Evolutionary conservation across 2,797 vertebrate genomes (phyloP).

Genomic region (Catharus ustulatus): DNA sequence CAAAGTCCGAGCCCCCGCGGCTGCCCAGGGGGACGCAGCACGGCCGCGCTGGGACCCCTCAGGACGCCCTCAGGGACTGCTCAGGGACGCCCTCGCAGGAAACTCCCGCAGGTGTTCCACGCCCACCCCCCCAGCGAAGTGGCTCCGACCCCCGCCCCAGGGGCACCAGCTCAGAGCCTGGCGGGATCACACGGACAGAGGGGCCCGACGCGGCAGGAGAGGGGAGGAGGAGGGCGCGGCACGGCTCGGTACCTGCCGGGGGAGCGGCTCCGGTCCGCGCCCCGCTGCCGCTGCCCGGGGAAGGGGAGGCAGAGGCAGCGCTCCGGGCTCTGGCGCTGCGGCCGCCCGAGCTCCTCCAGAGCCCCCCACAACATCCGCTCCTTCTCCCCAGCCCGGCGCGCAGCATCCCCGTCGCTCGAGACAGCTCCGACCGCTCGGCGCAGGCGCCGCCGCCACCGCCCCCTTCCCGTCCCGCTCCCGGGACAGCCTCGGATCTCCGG

Average conservation of each 20-base stretch:
- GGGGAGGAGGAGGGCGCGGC: background rate
- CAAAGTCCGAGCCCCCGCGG: background rate
- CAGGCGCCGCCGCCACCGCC: background rate
- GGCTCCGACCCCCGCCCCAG: background rate
- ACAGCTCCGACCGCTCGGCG: background rate
- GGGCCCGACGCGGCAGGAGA: no score
- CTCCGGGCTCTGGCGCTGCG: background rate
- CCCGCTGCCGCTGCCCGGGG: background rate
- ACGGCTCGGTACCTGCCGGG: slow-evolving; percentile 35
- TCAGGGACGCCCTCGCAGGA: background rate
- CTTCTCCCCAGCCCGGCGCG: background rate
- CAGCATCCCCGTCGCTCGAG: background rate
- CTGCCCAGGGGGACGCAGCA: background rate
- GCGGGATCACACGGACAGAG: background rate
- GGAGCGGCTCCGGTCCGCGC: background rate
- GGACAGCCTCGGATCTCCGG: background rate
- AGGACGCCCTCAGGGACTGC: no score
- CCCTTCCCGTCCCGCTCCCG: background rate
- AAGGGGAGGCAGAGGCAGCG: background rate
- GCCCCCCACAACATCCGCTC: rapidly evolving
- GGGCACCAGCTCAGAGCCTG: background rate
- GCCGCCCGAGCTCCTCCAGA: background rate
- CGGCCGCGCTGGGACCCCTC: background rate
- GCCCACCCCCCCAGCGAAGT: background rate
- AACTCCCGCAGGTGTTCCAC: background rate